Evolutionary conservation across 2,888 invertebrate species (phyloP).

Genomic region (Ophraella communa): DNA sequence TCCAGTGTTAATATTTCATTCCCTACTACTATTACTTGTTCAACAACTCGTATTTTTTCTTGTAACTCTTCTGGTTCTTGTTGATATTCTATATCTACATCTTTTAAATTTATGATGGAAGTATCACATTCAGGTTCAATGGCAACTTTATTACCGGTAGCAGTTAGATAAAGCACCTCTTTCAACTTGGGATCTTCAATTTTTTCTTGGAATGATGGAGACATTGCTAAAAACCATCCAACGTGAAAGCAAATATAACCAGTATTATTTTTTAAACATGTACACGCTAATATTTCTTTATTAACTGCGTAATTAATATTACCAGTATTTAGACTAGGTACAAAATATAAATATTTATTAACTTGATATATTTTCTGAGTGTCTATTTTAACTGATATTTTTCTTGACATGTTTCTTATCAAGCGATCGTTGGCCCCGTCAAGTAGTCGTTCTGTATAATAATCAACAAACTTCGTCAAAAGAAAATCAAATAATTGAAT

Average conservation of each 20-base stretch:
- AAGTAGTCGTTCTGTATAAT: conserved; percentile 7
- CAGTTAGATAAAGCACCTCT: conserved; percentile 7
- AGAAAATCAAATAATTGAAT: conserved; percentile 19
- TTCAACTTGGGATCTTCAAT: conserved; percentile 5
- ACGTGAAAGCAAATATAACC: conserved; percentile 16
- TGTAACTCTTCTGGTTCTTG: neutral
- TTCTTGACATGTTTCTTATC: conserved; percentile 17
- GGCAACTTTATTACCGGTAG: conserved; percentile 3
- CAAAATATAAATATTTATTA: conserved; percentile 15
- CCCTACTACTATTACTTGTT: conserved; percentile 13
- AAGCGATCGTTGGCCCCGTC: neutral
- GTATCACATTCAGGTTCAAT: neutral
- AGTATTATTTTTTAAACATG: conserved; percentile 17
- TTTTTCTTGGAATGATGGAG: neutral
- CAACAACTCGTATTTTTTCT: conserved; percentile 2
- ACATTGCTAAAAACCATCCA: conserved; percentile 5
- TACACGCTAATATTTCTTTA: conserved; percentile 11
- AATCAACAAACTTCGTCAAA: conserved; percentile 12
- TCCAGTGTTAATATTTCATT: conserved; percentile 17
- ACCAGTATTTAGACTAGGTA: conserved; percentile 11
- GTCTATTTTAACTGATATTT: conserved; percentile 1
- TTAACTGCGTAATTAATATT: conserved; percentile 13
- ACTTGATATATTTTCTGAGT: conserved; percentile 5
- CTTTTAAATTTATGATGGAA: neutral
- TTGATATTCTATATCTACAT: neutral